Base-by-base conservation (phyloP, 2,888 invertebrate genomes). In the Phragmatobia fuliginosa region DNA sequence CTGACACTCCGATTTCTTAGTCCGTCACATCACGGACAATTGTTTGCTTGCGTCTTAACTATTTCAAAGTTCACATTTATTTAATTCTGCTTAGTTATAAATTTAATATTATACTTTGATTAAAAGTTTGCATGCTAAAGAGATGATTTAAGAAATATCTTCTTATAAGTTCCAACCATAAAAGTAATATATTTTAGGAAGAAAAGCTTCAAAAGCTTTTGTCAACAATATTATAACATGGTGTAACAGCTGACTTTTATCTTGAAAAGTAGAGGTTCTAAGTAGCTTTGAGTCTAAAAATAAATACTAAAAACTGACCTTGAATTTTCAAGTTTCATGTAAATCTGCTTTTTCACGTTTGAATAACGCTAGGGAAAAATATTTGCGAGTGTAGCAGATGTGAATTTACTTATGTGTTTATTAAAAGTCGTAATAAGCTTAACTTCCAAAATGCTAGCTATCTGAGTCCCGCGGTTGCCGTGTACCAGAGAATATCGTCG, bases 261-360 rank as follows among this genome's bases (percentile, higher is more conserved):
- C 21, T 45, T 41, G 31, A 62, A 38, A n/a, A n/a, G 38, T 56
- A 16, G 7, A 1, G 25, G 7, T 6, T n/a, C 10, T 45, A 45
- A 45, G 45, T 31, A 62, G 41, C 18, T 31, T 62, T 4, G 31
- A 62, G 62, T 45, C 45, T n/a, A 31, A 62, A 45, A 62, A n/a
- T 45, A 32, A 62, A 45, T 21, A 41, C 28, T 62, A 62, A 31
- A 49, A 62, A 62, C 10, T 16, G 3, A 38, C 8, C 25, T 62
- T 38, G 61, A 10, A 25, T 56, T 56, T 28, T 38, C 38, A 28
- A 62, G 38, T 62, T 28, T 28, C 16, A 56, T 28, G 16, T 56
- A 62, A 62, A 62, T 62, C 18, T 18, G 3, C 25, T 14, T 36
- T 28, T 62, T 32, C 21, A 14, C 4, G 45, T 62, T 18, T 6